A percentile compares a stretch with the other conserved stretches of the same genome.
These are phyloP conservation scores for Hydraecia micacea DNA, from an alignment of 2,888 invertebrate genomes.

Conservation along the genomic window DNA sequence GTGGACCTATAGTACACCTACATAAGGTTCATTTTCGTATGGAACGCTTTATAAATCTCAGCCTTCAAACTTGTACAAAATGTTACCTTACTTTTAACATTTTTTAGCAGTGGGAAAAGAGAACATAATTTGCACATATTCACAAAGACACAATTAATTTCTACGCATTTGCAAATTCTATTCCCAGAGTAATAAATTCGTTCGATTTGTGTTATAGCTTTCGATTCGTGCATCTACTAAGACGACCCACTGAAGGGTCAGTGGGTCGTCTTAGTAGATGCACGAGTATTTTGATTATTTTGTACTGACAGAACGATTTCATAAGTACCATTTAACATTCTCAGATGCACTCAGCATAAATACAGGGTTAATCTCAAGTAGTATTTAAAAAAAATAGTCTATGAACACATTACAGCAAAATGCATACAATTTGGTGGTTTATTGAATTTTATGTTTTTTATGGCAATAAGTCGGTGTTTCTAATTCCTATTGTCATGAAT, in stretches of 20 bases:
- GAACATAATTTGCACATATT: not conserved
- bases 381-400: slow-evolving; percentile 4
- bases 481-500: slow-evolving; percentile 47
- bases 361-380: slow-evolving; percentile 22
- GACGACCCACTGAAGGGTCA: no score
- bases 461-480: slow-evolving; percentile 63
- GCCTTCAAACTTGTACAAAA: slow-evolving; percentile 4
- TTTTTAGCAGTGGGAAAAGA: not conserved
- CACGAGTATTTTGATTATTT: not conserved
- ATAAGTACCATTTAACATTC: not conserved
- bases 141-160: not conserved
- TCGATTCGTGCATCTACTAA: not conserved
- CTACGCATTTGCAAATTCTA: not conserved
- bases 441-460: slow-evolving; percentile 14
- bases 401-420: slow-evolving; percentile 40
- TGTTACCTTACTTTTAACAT: not conserved
- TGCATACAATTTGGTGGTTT: slow-evolving; percentile 19
- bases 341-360: not conserved
- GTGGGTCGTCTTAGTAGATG: no score
- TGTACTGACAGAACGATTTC: slow-evolving; percentile 13
- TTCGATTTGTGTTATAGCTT: slow-evolving; percentile 4
- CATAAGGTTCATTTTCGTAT: not conserved
- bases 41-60: not conserved
- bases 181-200: not conserved
- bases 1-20: not conserved